Evolutionary conservation across 2,888 invertebrate genomes (phyloP).

Genomic region (Heliconius cydno): DNA sequence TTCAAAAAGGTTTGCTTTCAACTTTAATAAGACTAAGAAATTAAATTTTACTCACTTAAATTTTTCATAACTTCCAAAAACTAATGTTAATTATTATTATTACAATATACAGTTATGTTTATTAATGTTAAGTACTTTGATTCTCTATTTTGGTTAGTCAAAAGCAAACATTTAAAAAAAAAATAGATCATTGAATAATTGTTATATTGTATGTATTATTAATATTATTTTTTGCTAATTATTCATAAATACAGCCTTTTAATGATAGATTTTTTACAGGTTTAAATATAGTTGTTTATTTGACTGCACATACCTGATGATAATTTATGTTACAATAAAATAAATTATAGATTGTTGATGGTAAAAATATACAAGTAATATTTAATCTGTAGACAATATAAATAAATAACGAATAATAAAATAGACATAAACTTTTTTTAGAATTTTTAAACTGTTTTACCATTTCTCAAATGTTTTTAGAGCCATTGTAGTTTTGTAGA

Average conservation of each 20-base stretch:
- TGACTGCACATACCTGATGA: background rate
- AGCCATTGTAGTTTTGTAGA: constrained; percentile 26
- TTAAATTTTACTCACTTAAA: too few relatives aligned
- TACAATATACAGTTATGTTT: too few relatives aligned
- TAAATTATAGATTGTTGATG: background rate
- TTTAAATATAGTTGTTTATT: background rate
- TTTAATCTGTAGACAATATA: constrained; percentile 4
- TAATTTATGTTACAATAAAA: background rate
- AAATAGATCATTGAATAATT: too few relatives aligned
- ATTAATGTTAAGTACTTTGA: too few relatives aligned
- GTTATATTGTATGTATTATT: too few relatives aligned
- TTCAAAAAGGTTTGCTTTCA: too few relatives aligned
- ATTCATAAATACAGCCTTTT: background rate
- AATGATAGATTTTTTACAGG: too few relatives aligned
- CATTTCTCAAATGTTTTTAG: constrained; percentile 10
- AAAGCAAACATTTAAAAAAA: too few relatives aligned
- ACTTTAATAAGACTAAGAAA: too few relatives aligned
- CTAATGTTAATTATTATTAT: too few relatives aligned
- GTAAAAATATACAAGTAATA: background rate
- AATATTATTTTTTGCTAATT: background rate
- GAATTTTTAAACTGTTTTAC: constrained; percentile 18
- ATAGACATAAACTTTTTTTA: constrained; percentile 1
- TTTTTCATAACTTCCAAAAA: too few relatives aligned
- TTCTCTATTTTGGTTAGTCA: too few relatives aligned
- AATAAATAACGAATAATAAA: background rate